phyloP scores from a whole-genome alignment of 1,140 invertebrate species.

The Pseudomyrmex cubaensis region DNA sequence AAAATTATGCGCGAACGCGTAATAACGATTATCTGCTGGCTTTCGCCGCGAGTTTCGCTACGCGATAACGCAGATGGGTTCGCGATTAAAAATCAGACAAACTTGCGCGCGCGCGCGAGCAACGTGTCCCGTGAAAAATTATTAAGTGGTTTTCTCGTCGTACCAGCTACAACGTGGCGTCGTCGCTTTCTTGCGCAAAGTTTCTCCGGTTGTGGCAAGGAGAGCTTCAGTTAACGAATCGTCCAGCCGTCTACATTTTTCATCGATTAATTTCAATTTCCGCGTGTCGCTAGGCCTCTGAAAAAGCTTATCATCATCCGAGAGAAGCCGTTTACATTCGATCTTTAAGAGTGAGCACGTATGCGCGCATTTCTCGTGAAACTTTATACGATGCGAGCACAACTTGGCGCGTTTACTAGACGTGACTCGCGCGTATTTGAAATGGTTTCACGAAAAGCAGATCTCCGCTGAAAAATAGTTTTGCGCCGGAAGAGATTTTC shows the following conservation, averaged over 20 bases:
- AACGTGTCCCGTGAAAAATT: constrained; percentile 35
- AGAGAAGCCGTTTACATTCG: constrained; percentile 30
- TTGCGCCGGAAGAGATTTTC: neutral
- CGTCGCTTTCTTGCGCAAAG: neutral
- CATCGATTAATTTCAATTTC: constrained; percentile 50
- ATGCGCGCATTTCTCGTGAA: neutral
- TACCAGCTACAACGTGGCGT: neutral
- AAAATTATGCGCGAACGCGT: constrained; percentile 40
- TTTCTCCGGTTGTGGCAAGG: neutral
- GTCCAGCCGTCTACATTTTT: constrained; percentile 21
- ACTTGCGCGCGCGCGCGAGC: constrained; percentile 11
- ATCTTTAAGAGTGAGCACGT: constrained; percentile 49
- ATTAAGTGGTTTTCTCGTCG: constrained; percentile 4
- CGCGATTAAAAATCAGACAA: constrained; percentile 38
- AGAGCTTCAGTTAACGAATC: constrained; percentile 70
- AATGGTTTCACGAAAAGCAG: constrained; percentile 5
- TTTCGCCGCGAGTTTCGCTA: constrained; percentile 6
- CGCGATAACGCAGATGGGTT: constrained; percentile 29
- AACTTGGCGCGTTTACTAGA: constrained; percentile 7
- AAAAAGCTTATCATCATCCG: constrained; percentile 62
- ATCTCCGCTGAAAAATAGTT: neutral
- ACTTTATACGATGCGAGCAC: neutral
- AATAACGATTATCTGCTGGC: constrained; percentile 15
- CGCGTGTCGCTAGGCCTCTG: constrained; percentile 50
- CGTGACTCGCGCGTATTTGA: constrained; percentile 51